Evolutionary conservation across 2,113 vertebrate genomes (phyloP), one percentile per base, ranked within the genome.

Genomic region (Boulengeromyrus knoepffleri): DNA sequence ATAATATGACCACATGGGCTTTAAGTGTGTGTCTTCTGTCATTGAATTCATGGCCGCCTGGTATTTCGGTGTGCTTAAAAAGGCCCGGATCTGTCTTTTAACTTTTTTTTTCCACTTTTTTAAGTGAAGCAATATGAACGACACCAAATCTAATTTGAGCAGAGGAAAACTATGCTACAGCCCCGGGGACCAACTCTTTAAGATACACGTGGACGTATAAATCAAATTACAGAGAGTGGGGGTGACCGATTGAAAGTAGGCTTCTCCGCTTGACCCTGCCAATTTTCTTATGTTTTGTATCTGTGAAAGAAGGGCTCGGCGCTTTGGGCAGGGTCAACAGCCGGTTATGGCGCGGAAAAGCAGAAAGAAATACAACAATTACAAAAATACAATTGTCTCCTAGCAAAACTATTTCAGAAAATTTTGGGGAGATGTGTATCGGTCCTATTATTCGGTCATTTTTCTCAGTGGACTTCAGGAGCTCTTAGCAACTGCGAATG

Each of bases 61-160:
- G 56, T 39, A 84, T 84, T 66, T 49, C 12, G 85, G 39, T 89
- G 47, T 52, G 27, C 66, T 89, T 89, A 47, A 46, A 46, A 77
- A 36, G 45, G 36, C 31, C 36, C 53, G 87, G 56, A 88, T 66
- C 15, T 56, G 31, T 88, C 53, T 62, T 88, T 56, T 45, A 88
- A 58, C 53, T 31, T 50, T 77, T 74, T 74, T 47, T 89, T 89
- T 74, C n/a, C 24, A 50, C 47, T 89, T 77, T 89, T 83, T 45
- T 90, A 86, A 86, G 89, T 86, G 52, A 53, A 86, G 52, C 52
- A 85, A 84, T 86, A 86, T 90, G 53, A 90, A 85, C 45, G 89
- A 45, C 53, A 85, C 52, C 77, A 86, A 90, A 90, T 90, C 89
- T 90, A 85, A 90, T 90, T 90, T 62, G 85, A 85, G 80, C 47